Evolutionary conservation across 2,888 invertebrate genomes (phyloP), one percentile per base, ranked within the genome.

Genomic region (Calameuta pallipes): DNA sequence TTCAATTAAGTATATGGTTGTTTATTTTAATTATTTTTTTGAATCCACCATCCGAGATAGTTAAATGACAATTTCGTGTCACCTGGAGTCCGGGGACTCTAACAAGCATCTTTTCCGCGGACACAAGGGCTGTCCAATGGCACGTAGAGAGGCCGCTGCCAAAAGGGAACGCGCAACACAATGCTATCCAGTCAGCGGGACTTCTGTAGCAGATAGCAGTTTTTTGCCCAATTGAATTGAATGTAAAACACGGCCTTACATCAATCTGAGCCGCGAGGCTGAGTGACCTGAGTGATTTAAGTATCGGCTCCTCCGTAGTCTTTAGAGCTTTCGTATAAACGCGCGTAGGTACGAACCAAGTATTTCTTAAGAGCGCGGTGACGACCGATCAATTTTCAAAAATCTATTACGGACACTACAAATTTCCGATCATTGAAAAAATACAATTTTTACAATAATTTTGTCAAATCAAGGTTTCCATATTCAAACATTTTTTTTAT

Each of bases 141-240:
- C n/a, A 74, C 73, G 70, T 70, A 74, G 75, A 31, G 3, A 78
- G 36, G 76, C 75, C 69, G 78, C 71, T 68, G 77, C 73, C 69
- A 37, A 56, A 73, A 68, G 73, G 71, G 73, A 76, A 74, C 76
- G 74, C 70, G 69, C 73, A 41, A 79, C 77, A 79, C 75, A 78
- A 78, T 75, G 74, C 74, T 35, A 71, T 6, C 34, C 34, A 15
- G 75, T 78, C 78, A 73, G 79, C 74, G 78, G 80, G 73, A 41
- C 71, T 71, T 31, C 71, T 34, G 76, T 73, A 84, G 77, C 74
- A 79, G 83, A 87, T 84, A 86, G 85, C 85, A 89, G 88, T 90
- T 90, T 90, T 91, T 90, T 91, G 89, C 88, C 90, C 91, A 91
- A 91, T 91, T 91, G 91, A 91, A 91, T 91, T 91, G 91, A 91